These are phyloP conservation scores for Styela clava DNA, from an alignment of 23 tunicate genomes.

Conservation along the genomic window DNA sequence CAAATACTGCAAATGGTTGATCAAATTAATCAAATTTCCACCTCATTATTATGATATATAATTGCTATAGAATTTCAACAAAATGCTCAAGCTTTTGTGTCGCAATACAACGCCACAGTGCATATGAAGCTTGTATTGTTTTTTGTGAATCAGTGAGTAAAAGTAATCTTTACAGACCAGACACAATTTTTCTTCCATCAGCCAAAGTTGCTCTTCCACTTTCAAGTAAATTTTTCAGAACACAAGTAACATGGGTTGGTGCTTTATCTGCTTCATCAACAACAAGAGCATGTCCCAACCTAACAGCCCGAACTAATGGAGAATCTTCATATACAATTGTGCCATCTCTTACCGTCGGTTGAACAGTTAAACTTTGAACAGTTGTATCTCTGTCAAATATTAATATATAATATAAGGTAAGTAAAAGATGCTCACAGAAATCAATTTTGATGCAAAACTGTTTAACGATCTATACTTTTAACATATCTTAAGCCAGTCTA, in stretches of 20 bases:
- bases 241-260: slow-evolving; percentile 94
- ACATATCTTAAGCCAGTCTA: background rate
- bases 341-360: slow-evolving; percentile 90
- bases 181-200: slow-evolving; percentile 90
- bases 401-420: background rate
- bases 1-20: no score
- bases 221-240: slow-evolving; percentile 80
- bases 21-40: no score
- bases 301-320: slow-evolving; percentile 79
- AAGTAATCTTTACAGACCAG: no score
- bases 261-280: slow-evolving; percentile 98
- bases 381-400: slow-evolving; percentile 85
- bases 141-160: no score
- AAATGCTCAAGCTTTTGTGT: no score
- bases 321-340: slow-evolving; percentile 90
- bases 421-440: background rate
- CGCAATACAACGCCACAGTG: no score
- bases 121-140: no score
- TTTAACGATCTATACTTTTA: background rate
- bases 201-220: slow-evolving; percentile 87
- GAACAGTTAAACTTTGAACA: slow-evolving; percentile 88
- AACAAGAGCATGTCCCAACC: slow-evolving; percentile 89
- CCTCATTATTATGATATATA: no score
- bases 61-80: no score
- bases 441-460: background rate